Evolutionary conservation across 2,888 invertebrate genomes (phyloP).

Genomic region (Ichneumoninae sp.): DNA sequence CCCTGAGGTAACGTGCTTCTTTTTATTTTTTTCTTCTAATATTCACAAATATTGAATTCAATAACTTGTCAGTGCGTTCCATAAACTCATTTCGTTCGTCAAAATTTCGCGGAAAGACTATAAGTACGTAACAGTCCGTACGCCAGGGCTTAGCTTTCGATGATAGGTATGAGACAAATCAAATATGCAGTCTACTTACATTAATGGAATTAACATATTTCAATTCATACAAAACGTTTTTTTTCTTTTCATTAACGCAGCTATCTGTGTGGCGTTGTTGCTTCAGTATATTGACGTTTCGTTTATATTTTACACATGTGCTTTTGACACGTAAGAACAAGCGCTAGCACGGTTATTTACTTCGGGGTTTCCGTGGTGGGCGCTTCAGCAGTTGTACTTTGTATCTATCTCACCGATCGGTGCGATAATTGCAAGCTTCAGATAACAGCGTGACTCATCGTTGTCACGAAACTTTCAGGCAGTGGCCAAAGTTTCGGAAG

Average conservation of each 20-base stretch:
- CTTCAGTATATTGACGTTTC: neutral
- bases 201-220: constrained; percentile 52
- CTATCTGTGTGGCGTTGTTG: constrained; percentile 20
- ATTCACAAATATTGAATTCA: constrained; percentile 28
- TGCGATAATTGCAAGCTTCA: constrained; percentile 39
- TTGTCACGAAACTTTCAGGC: constrained; percentile 52
- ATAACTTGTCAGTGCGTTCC: neutral
- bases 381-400: constrained; percentile 51
- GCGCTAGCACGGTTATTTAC: constrained; percentile 15
- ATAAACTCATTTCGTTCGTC: constrained; percentile 5
- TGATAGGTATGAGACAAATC: constrained; percentile 37
- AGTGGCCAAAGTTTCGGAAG: constrained; percentile 54
- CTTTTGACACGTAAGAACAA: constrained; percentile 37
- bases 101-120: constrained; percentile 5
- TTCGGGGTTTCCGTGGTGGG: constrained; percentile 23
- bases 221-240: constrained; percentile 33
- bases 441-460: constrained; percentile 16
- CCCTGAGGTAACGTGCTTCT: constrained; percentile 44
- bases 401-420: constrained; percentile 26
- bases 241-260: constrained; percentile 15
- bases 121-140: constrained; percentile 4
- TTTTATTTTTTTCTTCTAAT: constrained; percentile 14
- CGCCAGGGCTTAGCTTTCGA: neutral
- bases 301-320: constrained; percentile 37
- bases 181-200: constrained; percentile 47